These are phyloP conservation scores for Microctonus hyperodae DNA, from an alignment of 2,888 invertebrate genomes.

Conservation along the genomic window DNA sequence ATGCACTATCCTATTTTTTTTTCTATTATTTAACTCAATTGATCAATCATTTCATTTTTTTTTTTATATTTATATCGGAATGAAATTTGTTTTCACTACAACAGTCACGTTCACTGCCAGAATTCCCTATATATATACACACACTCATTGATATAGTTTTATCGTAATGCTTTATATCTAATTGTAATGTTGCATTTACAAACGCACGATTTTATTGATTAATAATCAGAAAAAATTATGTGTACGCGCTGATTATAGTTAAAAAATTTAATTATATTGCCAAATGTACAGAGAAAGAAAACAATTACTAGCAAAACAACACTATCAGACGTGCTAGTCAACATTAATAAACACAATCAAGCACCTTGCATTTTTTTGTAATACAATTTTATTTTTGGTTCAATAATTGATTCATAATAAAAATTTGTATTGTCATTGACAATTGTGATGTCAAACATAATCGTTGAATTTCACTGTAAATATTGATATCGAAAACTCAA, in stretches of 20 bases:
- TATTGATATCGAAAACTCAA: neutral
- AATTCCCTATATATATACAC: neutral
- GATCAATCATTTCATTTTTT: no score
- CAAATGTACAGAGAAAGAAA: no score
- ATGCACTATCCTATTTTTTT: neutral
- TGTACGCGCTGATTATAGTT: neutral
- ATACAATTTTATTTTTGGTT: neutral
- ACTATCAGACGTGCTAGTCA: conserved; percentile 5
- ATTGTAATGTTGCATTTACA: neutral
- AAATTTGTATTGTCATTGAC: neutral
- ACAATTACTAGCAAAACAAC: neutral
- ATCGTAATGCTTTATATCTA: neutral
- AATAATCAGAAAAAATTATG: neutral
- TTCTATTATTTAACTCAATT: neutral
- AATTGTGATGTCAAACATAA: conserved; percentile 5
- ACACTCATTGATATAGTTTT: neutral
- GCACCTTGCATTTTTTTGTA: neutral
- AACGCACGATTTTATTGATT: neutral
- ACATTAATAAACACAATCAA: conserved; percentile 1
- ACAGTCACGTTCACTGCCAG: conserved; percentile 14
- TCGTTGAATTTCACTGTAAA: neutral
- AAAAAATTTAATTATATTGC: neutral
- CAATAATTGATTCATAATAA: neutral
- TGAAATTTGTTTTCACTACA: neutral
- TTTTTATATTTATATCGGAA: neutral